phyloP scores from a whole-genome alignment of 2,113 vertebrate genomes.

The Tylochromis polylepis region DNA sequence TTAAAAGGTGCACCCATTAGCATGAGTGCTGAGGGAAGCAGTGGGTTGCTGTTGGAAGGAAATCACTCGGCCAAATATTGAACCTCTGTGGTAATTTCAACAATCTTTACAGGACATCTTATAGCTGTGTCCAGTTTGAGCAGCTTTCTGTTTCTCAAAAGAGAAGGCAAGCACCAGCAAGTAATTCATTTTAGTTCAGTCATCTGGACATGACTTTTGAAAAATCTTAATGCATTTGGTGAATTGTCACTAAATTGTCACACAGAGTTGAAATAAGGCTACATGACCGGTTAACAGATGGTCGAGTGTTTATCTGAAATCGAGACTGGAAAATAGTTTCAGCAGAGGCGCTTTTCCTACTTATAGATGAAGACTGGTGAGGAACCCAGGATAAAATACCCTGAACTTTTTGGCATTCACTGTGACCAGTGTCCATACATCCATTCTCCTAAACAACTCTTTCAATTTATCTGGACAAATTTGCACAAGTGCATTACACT shows the following conservation, averaged over 20 bases:
- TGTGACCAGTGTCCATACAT: neutral
- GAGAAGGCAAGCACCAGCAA: neutral
- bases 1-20: neutral
- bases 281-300: neutral
- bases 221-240: neutral
- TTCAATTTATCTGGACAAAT: neutral
- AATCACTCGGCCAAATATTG: neutral
- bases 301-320: neutral
- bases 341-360: neutral
- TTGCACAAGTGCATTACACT: neutral
- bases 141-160: neutral
- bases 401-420: neutral
- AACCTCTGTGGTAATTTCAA: neutral
- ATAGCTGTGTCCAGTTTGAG: neutral
- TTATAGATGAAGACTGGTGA: neutral
- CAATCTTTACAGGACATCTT: neutral
- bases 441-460: neutral
- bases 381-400: neutral
- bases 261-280: neutral
- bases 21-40: neutral
- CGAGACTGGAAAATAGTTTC: neutral
- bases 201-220: neutral
- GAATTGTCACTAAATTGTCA: neutral
- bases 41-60: conserved; percentile 4
- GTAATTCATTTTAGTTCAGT: neutral